Conservation (phyloP, 2,888 invertebrate genomes). For the Andrena haemorrhoa region DNA sequence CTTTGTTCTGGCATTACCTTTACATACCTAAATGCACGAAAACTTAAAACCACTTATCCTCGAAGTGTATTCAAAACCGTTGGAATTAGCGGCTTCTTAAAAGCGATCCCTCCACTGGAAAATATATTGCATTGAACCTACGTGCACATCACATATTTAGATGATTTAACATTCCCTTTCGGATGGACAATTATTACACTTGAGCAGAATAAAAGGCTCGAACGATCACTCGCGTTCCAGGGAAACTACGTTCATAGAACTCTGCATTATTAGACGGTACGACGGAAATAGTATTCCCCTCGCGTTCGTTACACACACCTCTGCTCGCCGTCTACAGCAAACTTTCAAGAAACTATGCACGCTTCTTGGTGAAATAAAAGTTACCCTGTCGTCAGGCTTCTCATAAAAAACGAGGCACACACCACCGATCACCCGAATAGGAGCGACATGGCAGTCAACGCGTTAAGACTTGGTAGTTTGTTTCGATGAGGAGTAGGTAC, state of each 20-base stretch:
- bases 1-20: too few species aligned
- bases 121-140: background rate
- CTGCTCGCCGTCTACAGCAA: background rate
- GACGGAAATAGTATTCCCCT: constrained; percentile 18
- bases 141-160: background rate
- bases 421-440: background rate
- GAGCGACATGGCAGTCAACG: too few species aligned
- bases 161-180: constrained; percentile 7
- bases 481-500: background rate
- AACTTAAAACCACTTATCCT: too few species aligned
- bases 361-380: background rate
- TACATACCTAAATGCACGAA: too few species aligned
- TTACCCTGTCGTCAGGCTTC: background rate
- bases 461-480: background rate
- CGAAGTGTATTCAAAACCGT: too few species aligned
- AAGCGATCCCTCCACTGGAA: too few species aligned
- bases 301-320: too few species aligned
- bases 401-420: background rate
- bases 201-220: background rate
- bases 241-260: constrained; percentile 51
- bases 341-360: background rate
- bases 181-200: background rate
- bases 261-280: constrained; percentile 61
- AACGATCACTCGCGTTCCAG: background rate
- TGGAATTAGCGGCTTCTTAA: too few species aligned